Base-by-base conservation (phyloP, 2,113 vertebrate genomes). In the Conger conger region DNA sequence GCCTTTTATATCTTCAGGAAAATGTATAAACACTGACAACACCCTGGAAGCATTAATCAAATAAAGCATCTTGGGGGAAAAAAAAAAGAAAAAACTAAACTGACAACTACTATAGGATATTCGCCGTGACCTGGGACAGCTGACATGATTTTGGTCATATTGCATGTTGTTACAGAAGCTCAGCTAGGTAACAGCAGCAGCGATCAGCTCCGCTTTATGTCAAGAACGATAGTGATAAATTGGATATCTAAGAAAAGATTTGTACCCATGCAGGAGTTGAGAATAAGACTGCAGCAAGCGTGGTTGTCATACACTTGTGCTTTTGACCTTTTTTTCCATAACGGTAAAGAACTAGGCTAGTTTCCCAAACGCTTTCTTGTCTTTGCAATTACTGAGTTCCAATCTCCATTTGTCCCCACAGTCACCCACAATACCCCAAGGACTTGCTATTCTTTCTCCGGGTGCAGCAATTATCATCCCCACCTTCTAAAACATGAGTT, bases 371-470 rank as follows among this genome's bases (percentile, higher is more conserved):
- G 92, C 94, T 94, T 93, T 37, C 93, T 92, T 94, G 94, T 94
- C 95, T 94, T 93, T 89, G 92, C 94, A 95, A 95, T 95, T 95
- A 95, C 94, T 88, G 92, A 89, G 92, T 94, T 94, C 95, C 94
- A 94, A 95, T 96, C 93, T 94, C 45, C 88, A 88, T 91, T 88
- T 82, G 94, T 94, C 94, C 94, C 94, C 88, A 90, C 91, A 94
- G 94, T 94, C 94, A 92, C 92, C 92, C 90, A 78, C 92, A 95
- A 95, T 94, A 93, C 95, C 95, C 94, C 94, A 89, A 93, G 93
- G 94, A 90, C 91, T 92, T 91, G 86, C 87, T 89, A 87, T 91
- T 90, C 92, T 95, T 93, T 94, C 92, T 95, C 93, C 93, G 91
- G 91, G 90, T 92, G 89, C 88, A 91, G 91, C 92, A 96, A 95